Conservation (phyloP, 2,888 invertebrate genomes). For the Thelaira solivaga region DNA sequence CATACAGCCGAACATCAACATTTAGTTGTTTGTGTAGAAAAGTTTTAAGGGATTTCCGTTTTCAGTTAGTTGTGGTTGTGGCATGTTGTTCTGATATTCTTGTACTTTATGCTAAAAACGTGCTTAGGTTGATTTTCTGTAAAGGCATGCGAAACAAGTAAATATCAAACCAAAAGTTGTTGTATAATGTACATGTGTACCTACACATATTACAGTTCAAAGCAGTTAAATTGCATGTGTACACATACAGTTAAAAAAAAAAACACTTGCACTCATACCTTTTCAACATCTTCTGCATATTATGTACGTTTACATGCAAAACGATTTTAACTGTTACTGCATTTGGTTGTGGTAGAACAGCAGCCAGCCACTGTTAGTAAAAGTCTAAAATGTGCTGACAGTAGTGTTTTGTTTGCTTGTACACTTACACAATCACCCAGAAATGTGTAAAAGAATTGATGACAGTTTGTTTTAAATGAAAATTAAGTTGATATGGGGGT, state of each 20-base stretch:
- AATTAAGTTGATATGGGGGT: conserved; percentile 43
- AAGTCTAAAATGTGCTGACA: conserved; percentile 59
- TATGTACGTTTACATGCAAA: neutral
- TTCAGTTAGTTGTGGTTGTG: conserved; percentile 60
- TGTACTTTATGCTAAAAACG: conserved; percentile 51
- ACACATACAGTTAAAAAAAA: too few relatives aligned
- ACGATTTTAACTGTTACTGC: conserved; percentile 15
- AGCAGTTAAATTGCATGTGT: conserved; percentile 52
- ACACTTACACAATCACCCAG: neutral
- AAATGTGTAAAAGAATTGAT: conserved; percentile 33
- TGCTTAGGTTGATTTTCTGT: conserved; percentile 60
- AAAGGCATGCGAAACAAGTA: conserved; percentile 58
- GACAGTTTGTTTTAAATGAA: conserved; percentile 52
- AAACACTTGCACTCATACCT: neutral
- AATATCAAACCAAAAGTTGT: conserved; percentile 59
- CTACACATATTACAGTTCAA: conserved; percentile 36
- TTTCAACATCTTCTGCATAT: neutral
- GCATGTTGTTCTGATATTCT: conserved; percentile 50
- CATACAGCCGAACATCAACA: conserved; percentile 2
- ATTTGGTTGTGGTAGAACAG: conserved; percentile 32
- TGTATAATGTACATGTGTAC: too few relatives aligned
- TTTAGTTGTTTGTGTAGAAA: conserved; percentile 2
- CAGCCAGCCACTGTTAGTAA: conserved; percentile 27
- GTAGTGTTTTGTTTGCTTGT: conserved; percentile 45
- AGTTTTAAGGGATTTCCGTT: conserved; percentile 59